phyloP scores from a whole-genome alignment of 2,888 invertebrate genomes.

The Carpatolechia fugitivella region DNA sequence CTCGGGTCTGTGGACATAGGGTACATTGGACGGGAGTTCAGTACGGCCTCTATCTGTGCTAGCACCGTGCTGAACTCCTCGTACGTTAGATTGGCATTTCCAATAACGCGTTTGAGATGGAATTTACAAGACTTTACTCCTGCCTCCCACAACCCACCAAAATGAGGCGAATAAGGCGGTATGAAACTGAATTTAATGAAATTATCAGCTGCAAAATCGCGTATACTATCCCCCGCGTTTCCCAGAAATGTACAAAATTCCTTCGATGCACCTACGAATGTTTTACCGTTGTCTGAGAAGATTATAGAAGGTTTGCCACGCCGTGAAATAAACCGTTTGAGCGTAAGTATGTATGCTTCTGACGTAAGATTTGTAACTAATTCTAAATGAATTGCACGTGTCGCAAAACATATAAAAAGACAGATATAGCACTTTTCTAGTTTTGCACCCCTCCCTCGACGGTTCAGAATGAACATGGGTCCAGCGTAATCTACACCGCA shows the following conservation, averaged over 20 bases:
- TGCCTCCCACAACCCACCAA: slow-evolving; percentile 22
- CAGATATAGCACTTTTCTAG: slow-evolving; percentile 26
- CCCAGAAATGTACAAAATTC: slow-evolving; percentile 23
- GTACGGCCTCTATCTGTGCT: slow-evolving; percentile 27
- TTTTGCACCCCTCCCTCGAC: slow-evolving; percentile 26
- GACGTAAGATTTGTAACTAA: slow-evolving; percentile 22
- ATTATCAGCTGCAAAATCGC: slow-evolving; percentile 12
- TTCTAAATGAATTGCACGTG: slow-evolving; percentile 27
- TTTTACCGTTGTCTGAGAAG: slow-evolving; percentile 27
- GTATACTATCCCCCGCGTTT: background rate
- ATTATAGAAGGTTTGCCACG: slow-evolving; percentile 27
- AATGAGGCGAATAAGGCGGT: slow-evolving; percentile 22
- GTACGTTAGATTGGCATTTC: no score
- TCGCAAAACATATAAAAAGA: slow-evolving; percentile 28
- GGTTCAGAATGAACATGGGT: slow-evolving; percentile 25
- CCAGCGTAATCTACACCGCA: slow-evolving; percentile 30
- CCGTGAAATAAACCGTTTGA: slow-evolving; percentile 29
- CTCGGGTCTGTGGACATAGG: slow-evolving; percentile 27
- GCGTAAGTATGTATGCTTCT: slow-evolving; percentile 23
- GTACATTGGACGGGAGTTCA: slow-evolving; percentile 24
- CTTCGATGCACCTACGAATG: slow-evolving; percentile 23
- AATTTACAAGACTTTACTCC: no score
- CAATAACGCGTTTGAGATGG: slow-evolving; percentile 9
- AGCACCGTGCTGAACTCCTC: slow-evolving; percentile 21
- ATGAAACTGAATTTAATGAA: slow-evolving; percentile 17